Base-by-base conservation (phyloP, 2,113 vertebrate species). In the Hippocampus barbouri region DNA sequence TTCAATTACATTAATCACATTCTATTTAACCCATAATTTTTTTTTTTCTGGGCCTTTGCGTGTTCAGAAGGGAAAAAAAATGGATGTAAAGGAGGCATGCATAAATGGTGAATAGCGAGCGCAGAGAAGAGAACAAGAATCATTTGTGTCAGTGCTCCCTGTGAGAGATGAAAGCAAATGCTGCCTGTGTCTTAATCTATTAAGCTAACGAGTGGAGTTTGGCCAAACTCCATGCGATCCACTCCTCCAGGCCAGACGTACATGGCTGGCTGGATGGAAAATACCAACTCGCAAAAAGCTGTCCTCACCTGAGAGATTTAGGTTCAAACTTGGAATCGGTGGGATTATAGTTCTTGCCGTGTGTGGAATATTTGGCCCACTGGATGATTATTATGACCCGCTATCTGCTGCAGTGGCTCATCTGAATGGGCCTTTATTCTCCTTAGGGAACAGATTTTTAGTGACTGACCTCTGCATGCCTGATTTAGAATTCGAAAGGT, bases 151-250 rank as follows among this genome's bases (percentile, higher is more conserved):
- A 90, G 89, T 64, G 72, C 75, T 68, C 75, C 91, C 89, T 87
- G 74, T 77, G 84, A 87, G 90, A 92, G 87, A 90, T 87, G 89
- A 91, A 90, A 91, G 84, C 79, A 84, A 91, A 91, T 81, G 82
- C 88, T 91, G 90, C 69, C 78, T 82, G 84, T 92, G 91, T 92
- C 91, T 84, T 64, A 86, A 89, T 64, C 86, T 79, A 91, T 91
- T 93, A 92, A 73, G 74, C 62, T 74, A 77, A 84, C 66, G 75
- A 74, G 79, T 38, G 11, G 54, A 70, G 69, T 62, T 76, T 69
- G 64, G 76, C 79, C 78, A 20, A 15, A 27, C 54, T 30, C 59
- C 43, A 8, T 57, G 14, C 54, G 38, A 56, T 25, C 47, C 8
- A 34, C 67, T 57, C 14, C 11, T 20, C 41, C 23, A 57, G 43